Evolutionary conservation across 2,797 vertebrate species (phyloP), one percentile per base, ranked within the genome.

Genomic region (Anguilla pacifica): DNA sequence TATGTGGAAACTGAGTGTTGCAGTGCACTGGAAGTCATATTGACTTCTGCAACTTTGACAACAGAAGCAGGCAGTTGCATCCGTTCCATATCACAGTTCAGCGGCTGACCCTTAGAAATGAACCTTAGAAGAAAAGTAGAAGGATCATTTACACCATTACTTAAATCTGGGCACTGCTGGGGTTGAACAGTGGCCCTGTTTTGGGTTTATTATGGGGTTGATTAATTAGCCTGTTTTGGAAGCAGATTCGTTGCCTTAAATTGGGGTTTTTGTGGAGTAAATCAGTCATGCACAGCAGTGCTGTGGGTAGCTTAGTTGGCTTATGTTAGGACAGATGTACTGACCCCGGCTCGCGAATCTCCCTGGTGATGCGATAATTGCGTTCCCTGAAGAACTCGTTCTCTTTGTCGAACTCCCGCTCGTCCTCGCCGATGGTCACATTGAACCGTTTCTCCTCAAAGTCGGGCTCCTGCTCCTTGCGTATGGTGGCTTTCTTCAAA

Each of bases 381-480:
- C 98, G 98, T 87, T 99, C 98, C 1, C 97, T 96, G 94, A 99
- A 97, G 92, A 97, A 98, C 61, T 99, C 98, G 0, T 99, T 99
- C 91, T 99, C 98, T 90, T 99, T 99, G 95, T 99, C 98, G 28
- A 99, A 98, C 2, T 99, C 98, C 28, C 98, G 92, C 87, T 99
- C 98, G 0, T 99, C 98, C 87, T 99, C 98, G 2, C 98, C 98
- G 0, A 99, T 99, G 82, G 98, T 99, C 90, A 99, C 97, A 0
- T 98, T 99, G 91, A 99, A 98, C 3, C 98, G 96, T 74, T 99
- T 99, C 93, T 99, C 98, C 92, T 99, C 98, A 87, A 99, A 99
- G 94, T 99, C 98, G 0, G 98, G 98, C 91, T 99, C 98, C 91
- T 99, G 98, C 74, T 99, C 98, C 90, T 99, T 99, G 2, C 98